These are phyloP conservation scores for Machimus rusticus DNA, from an alignment of 2,888 invertebrate species.

Conservation along the genomic window DNA sequence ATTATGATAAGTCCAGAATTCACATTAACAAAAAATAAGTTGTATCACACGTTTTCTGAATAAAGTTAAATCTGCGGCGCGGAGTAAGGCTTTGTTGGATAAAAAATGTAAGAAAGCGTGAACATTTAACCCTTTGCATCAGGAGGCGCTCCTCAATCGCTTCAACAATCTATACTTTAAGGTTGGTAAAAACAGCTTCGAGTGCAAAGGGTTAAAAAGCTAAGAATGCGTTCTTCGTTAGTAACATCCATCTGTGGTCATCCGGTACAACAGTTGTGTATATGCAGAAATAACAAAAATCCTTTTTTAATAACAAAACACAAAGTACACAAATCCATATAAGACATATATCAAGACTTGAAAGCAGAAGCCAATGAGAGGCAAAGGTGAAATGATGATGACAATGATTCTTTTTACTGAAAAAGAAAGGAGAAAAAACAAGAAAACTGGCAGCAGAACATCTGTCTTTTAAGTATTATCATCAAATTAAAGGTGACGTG, in stretches of 20 bases:
- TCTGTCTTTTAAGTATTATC: constrained; percentile 51
- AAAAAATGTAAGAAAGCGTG: constrained; percentile 57
- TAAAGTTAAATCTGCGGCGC: constrained; percentile 48
- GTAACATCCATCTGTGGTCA: not conserved
- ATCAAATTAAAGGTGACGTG: constrained; percentile 61
- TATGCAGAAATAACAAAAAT: not conserved
- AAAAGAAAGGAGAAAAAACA: constrained; percentile 42
- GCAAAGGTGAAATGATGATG: constrained; percentile 45
- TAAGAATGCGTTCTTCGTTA: not conserved
- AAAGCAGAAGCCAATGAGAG: constrained; percentile 49
- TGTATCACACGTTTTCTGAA: constrained; percentile 78
- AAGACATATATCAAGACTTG: constrained; percentile 39
- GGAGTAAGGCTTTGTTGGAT: not conserved
- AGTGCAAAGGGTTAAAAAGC: too few relatives aligned
- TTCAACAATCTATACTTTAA: too few relatives aligned
- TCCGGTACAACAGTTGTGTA: not conserved
- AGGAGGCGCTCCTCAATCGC: too few relatives aligned
- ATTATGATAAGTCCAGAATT: constrained; percentile 90
- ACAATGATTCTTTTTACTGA: constrained; percentile 31
- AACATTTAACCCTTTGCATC: too few relatives aligned
- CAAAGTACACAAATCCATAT: constrained; percentile 43
- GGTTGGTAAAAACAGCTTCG: too few relatives aligned
- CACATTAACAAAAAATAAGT: constrained; percentile 88
- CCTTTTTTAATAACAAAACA: not conserved
- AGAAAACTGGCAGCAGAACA: constrained; percentile 45